Base-by-base conservation (phyloP, 2,888 invertebrate species). In the Hetaerina titia region DNA sequence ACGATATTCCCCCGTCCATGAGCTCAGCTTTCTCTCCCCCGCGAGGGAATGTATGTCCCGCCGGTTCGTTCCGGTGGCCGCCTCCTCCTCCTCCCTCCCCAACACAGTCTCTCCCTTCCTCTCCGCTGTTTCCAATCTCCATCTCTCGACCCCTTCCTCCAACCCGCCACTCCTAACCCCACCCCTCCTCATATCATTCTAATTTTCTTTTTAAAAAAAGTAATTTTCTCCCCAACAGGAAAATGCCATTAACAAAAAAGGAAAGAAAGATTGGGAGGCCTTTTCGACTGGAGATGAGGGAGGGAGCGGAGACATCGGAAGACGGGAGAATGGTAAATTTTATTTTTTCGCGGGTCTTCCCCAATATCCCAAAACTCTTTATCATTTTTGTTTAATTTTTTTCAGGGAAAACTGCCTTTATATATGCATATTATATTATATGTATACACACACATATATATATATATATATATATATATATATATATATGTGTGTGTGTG, bases 161-260 rank as follows among this genome's bases (percentile, higher is more conserved):
- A 22, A 15, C 58, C 25, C 15, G 4, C 45, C 89, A 56, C 22
- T 89, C 0, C 57, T 56, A 4, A 89, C 11, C 60, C 58, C 60
- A n/a, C 5, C 2, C 22, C 15, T 11, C 57, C 56, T 5, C n/a
- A 58, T 58, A 60, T 58, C n/a, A 25, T 2, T 60, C 89, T 90
- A 19, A 17, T 6, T 45, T 63, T 8, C 0, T 6, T n/a, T 69
- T 13, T 31, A 31, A 81, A 81, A 81, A 81, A 6, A 81, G 11
- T 81, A 11, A 81, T 81, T 31, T 25, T 9, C 81, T 81, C 19
- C 7, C 81, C 31, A 81, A 81, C 81, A 81, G 81, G 81, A 81
- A 81, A 81, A 81, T 31, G 81, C 81, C 31, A 81, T 81, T 81
- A 81, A 31, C 31, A 69, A 69, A 31, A 81, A 81, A 81, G 22